Evolutionary conservation across 2,113 vertebrate genomes (phyloP).

Genomic region (Melanotaenia duboulayi): DNA sequence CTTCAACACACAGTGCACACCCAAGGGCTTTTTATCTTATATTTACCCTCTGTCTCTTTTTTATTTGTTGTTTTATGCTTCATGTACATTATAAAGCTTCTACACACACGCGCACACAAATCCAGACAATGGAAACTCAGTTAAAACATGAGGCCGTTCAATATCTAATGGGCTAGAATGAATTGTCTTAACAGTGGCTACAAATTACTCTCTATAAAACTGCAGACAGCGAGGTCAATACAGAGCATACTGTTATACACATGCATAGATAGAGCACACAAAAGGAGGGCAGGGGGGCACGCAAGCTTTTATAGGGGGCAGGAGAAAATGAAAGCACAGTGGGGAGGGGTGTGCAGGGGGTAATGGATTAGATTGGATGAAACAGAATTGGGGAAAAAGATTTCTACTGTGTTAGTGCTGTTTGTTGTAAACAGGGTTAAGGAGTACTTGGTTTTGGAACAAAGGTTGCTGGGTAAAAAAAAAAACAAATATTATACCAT

Average conservation of each 20-base stretch:
- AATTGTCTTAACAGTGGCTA: slow-evolving; percentile 59
- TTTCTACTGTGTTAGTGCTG: background rate
- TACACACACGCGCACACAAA: slow-evolving; percentile 22
- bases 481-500: slow-evolving; percentile 44
- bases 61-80: slow-evolving; percentile 17
- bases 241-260: slow-evolving; percentile 26
- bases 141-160: slow-evolving; percentile 44
- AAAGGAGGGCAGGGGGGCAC: slow-evolving; percentile 19
- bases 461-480: slow-evolving; percentile 6
- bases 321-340: slow-evolving; percentile 23
- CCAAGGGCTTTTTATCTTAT: background rate
- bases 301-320: slow-evolving; percentile 27
- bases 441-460: background rate
- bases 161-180: slow-evolving; percentile 68
- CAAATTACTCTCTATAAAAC: slow-evolving; percentile 52
- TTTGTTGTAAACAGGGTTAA: slow-evolving; percentile 5
- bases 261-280: slow-evolving; percentile 30
- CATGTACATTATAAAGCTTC: slow-evolving; percentile 7
- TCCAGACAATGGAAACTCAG: slow-evolving; percentile 20
- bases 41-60: slow-evolving; percentile 9
- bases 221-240: slow-evolving; percentile 30
- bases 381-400: slow-evolving; percentile 5
- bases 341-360: slow-evolving; percentile 4
- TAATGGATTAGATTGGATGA: background rate
- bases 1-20: background rate